These are phyloP conservation scores for Sepiola atlantica DNA, from an alignment of 2,888 invertebrate species.

Conservation along the genomic window DNA sequence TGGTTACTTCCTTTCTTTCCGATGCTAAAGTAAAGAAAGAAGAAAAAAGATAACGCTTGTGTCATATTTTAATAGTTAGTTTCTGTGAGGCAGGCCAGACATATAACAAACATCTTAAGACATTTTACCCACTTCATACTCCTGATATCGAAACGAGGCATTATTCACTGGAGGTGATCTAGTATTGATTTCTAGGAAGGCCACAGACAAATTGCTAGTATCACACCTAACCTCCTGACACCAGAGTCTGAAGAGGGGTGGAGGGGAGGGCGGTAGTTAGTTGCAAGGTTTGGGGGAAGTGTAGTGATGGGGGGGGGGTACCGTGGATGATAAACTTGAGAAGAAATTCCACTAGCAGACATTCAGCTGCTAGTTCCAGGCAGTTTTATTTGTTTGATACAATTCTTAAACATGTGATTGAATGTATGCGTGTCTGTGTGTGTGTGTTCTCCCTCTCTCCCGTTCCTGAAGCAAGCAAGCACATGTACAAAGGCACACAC, in stretches of 20 bases:
- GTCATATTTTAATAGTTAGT: not conserved
- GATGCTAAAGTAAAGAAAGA: no score
- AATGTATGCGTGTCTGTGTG: not conserved
- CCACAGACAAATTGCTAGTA: conserved; percentile 32
- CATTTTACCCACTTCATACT: conserved; percentile 32
- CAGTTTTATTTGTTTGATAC: conserved; percentile 32
- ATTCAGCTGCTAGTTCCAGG: conserved; percentile 21
- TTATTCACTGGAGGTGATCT: conserved; percentile 32
- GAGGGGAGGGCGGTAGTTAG: not conserved
- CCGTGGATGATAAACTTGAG: not conserved
- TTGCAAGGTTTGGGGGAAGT: no score
- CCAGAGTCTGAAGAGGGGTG: not conserved
- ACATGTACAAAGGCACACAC: not conserved
- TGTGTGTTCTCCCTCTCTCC: not conserved
- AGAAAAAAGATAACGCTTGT: not conserved
- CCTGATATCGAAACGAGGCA: not conserved
- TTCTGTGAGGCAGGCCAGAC: conserved; percentile 15
- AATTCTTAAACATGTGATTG: not conserved
- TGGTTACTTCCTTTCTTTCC: no score
- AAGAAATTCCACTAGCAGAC: conserved; percentile 32
- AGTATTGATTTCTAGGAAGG: conserved; percentile 32
- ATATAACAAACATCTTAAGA: conserved; percentile 20
- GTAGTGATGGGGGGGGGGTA: no score
- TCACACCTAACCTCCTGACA: conserved; percentile 32
- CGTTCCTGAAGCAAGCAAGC: not conserved